Evolutionary conservation across 2,888 invertebrate species (phyloP), one percentile per base, ranked within the genome.

Genomic region (Dinocampus coccinellae): DNA sequence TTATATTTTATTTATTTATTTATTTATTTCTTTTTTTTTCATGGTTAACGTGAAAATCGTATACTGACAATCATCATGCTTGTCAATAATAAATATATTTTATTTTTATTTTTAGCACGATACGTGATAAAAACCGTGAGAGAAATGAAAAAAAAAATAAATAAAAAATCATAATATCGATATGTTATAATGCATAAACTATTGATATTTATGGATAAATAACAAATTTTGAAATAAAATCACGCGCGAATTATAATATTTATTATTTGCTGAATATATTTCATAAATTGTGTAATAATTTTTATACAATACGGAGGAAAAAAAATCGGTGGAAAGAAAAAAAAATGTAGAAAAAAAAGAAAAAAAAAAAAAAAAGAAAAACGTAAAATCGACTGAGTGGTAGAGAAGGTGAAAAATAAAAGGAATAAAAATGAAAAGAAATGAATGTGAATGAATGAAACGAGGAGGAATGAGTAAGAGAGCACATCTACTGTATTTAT

Each of bases 221-320:
- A 3, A 39, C n/a, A 39, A 13, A n/a, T n/a, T 36, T n/a, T n/a
- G 11, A 39, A n/a, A 39, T 39, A 39, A n/a, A 36, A 39, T 11
- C n/a, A 39, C 39, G n/a, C 13, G 39, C n/a, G 39, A 13, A 47
- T 47, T 47, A 47, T 47, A 20, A 13, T 3, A 55, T 24, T 55
- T 11, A 55, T 55, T 13, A 55, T 26, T 3, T 11, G 10, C 6
- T 42, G 42, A 42, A n/a, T 13, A 42, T 3, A 11, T n/a, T 16
- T 53, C n/a, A n/a, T n/a, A n/a, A n/a, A n/a, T n/a, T 62, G 64
- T 26, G 55, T 57, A 63, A 70, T 36, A 64, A 72, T 64, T 72
- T 72, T 69, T 36, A 64, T 10, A 57, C 26, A 20, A 26, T 10
- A 6, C 16, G 16, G n/a, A n/a, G n/a, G n/a, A n/a, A n/a, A 34